phyloP scores from a whole-genome alignment of 2,888 invertebrate species.

The Caenorhabditis afra region DNA sequence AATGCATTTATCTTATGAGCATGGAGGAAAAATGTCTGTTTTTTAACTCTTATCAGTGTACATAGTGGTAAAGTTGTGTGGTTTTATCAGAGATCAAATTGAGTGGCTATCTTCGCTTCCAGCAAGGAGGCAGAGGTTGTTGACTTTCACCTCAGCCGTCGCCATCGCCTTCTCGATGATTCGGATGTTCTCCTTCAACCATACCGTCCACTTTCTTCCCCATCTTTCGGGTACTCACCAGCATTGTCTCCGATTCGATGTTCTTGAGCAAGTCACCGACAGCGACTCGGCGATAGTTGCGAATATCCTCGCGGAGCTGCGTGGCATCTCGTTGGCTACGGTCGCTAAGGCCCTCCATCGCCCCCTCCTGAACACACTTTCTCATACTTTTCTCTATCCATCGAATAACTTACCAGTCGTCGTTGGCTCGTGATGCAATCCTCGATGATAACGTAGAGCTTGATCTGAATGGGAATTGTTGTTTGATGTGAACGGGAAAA shows the following conservation, averaged over 20 bases:
- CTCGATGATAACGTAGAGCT: slow-evolving; percentile 17
- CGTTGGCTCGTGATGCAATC: slow-evolving; percentile 26
- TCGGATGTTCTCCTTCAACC: slow-evolving; percentile 32
- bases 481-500: background rate
- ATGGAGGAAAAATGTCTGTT: too few species aligned
- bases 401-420: slow-evolving; percentile 19
- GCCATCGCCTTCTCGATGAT: slow-evolving; percentile 31
- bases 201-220: too few species aligned
- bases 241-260: background rate
- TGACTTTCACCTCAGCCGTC: slow-evolving; percentile 1
- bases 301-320: too few species aligned
- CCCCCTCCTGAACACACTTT: slow-evolving; percentile 16
- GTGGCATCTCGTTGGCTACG: slow-evolving; percentile 3
- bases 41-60: too few species aligned
- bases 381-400: too few species aligned
- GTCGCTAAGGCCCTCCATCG: background rate
- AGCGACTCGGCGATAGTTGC: slow-evolving; percentile 33
- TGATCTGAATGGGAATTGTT: background rate
- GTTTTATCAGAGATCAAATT: too few species aligned
- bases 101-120: slow-evolving; percentile 3
- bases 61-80: too few species aligned
- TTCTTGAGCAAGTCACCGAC: slow-evolving; percentile 7
- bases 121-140: slow-evolving; percentile 27
- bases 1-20: too few species aligned
- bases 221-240: too few species aligned